phyloP scores from a whole-genome alignment of 1,140 invertebrate species.

The Colletes latitarsis region DNA sequence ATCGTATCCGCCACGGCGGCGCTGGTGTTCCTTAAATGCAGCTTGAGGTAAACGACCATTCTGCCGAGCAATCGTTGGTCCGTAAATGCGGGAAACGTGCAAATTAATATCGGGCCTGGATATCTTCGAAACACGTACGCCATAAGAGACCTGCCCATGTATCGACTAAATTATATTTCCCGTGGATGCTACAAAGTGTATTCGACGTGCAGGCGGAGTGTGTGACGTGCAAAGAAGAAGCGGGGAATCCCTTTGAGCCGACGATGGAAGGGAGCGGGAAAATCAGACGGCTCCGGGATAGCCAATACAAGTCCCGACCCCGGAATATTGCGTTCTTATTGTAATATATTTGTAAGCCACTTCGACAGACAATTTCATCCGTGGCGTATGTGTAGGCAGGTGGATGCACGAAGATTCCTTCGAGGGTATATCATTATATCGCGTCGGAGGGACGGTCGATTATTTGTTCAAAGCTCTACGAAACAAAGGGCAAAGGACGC shows the following conservation, averaged over 20 bases:
- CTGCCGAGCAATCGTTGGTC: no score
- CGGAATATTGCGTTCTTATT: constrained; percentile 65
- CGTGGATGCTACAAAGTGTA: not conserved
- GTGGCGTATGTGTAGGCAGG: constrained; percentile 47
- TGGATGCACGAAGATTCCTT: constrained; percentile 59
- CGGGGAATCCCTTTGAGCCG: constrained; percentile 59
- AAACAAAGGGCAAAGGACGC: constrained; percentile 22
- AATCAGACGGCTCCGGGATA: constrained; percentile 55
- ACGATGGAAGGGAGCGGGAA: constrained; percentile 8
- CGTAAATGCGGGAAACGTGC: no score
- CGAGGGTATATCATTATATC: constrained; percentile 54
- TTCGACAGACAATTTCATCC: constrained; percentile 68
- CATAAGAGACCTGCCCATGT: not conserved
- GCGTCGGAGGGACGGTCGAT: constrained; percentile 35
- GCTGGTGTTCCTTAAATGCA: no score
- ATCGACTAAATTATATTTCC: constrained; percentile 43
- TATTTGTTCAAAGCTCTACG: constrained; percentile 47
- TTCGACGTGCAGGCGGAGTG: not conserved
- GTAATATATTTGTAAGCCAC: constrained; percentile 71
- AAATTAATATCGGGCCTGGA: not conserved
- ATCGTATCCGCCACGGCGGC: no score
- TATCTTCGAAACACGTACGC: not conserved
- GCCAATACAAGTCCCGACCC: constrained; percentile 47
- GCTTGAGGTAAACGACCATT: no score
- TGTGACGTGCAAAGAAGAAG: constrained; percentile 31